phyloP scores from a whole-genome alignment of 2,113 vertebrate genomes.

The Tetrao urogallus region DNA sequence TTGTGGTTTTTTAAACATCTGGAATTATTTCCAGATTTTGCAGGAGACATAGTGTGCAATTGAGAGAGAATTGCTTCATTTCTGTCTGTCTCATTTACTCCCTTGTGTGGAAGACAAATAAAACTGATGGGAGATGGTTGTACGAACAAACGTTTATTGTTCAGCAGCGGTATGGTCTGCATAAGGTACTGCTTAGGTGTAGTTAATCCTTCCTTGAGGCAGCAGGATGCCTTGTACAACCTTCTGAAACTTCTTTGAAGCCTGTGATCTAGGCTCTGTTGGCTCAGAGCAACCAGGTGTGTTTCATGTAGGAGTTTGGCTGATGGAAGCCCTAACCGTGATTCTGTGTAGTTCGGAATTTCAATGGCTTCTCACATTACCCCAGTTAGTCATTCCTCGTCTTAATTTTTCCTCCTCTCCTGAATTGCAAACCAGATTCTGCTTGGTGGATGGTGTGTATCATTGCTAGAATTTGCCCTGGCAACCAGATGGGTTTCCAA shows the following conservation, averaged over 20 bases:
- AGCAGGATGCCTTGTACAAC: conserved; percentile 7
- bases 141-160: background rate
- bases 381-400: conserved; percentile 4
- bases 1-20: background rate
- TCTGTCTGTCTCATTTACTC: background rate
- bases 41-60: background rate
- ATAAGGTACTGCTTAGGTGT: background rate
- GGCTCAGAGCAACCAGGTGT: background rate
- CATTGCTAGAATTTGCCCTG: conserved; percentile 29
- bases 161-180: background rate
- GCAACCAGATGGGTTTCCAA: conserved; percentile 32
- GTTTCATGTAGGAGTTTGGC: background rate
- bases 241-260: background rate
- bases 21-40: background rate
- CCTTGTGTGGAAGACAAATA: background rate
- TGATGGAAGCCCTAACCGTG: background rate
- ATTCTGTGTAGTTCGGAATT: background rate
- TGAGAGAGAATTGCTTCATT: background rate
- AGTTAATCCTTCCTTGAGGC: background rate
- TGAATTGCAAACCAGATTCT: conserved; percentile 5
- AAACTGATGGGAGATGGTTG: background rate
- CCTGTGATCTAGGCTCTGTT: background rate
- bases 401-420: background rate
- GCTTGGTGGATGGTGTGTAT: background rate
- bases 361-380: conserved; percentile 25